Evolutionary conservation across 2,797 vertebrate species (phyloP).

Genomic region (Eulemur coronatus): DNA sequence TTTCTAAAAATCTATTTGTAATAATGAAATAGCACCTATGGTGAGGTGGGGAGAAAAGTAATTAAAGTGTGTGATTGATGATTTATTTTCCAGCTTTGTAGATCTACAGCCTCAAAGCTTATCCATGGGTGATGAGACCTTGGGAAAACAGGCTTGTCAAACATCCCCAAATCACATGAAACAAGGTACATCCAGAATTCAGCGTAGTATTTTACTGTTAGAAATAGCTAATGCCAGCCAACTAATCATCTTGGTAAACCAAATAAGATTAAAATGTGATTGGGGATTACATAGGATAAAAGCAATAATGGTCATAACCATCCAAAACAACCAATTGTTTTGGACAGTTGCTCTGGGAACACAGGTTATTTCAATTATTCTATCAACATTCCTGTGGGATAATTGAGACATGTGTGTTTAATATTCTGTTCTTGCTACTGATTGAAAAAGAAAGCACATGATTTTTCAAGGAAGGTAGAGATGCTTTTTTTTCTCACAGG

Average conservation of each 20-base stretch:
- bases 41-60: not conserved
- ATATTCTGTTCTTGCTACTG: not conserved
- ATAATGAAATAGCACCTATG: not conserved
- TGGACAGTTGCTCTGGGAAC: not conserved
- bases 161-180: not conserved
- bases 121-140: not conserved
- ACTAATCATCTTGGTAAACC: not conserved
- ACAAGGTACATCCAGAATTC: not conserved
- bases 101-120: not conserved
- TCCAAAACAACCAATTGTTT: not conserved
- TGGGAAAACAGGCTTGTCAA: not conserved
- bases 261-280: not conserved
- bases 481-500: not conserved
- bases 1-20: not conserved
- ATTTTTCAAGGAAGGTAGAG: not conserved
- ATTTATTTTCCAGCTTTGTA: not conserved
- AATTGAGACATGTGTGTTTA: not conserved
- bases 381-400: not conserved
- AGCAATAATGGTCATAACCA: not conserved
- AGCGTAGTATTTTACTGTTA: not conserved
- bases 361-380: not conserved
- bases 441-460: not conserved
- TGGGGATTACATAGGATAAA: not conserved
- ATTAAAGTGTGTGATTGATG: not conserved
- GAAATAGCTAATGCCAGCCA: not conserved